A percentile compares a stretch with the other conserved stretches of the same genome.
phyloP scores from a whole-genome alignment of 2,888 invertebrate genomes.

The Lissonota sp. region DNA sequence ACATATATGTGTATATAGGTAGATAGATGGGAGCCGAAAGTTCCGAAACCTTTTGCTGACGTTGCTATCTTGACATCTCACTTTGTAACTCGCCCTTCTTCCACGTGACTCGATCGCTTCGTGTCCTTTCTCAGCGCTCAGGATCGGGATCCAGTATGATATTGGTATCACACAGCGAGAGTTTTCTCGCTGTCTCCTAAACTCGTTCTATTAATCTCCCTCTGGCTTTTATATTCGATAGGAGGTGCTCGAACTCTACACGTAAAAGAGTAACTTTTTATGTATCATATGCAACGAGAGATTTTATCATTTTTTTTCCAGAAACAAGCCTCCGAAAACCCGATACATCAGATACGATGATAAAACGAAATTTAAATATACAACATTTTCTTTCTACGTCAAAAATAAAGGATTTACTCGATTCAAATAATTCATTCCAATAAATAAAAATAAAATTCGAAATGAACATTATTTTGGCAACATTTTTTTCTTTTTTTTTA shows the following conservation, averaged over 20 bases:
- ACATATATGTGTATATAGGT: constrained; percentile 36
- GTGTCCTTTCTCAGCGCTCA: constrained; percentile 59
- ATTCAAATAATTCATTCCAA: too few relatives aligned
- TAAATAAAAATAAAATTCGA: too few relatives aligned
- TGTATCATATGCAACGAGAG: constrained; percentile 1
- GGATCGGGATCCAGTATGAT: constrained; percentile 4
- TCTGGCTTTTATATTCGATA: constrained; percentile 33
- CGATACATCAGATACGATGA: too few relatives aligned
- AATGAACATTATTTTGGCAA: too few relatives aligned
- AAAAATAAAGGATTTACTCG: too few relatives aligned
- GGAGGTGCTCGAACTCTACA: constrained; percentile 1
- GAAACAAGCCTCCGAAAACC: not conserved
- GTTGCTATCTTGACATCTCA: constrained; percentile 65
- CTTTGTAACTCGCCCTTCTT: constrained; percentile 45
- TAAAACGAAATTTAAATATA: too few relatives aligned
- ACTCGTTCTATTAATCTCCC: constrained; percentile 58
- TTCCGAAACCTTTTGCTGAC: constrained; percentile 63
- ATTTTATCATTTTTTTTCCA: not conserved
- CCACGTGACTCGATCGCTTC: constrained; percentile 17
- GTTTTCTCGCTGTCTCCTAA: constrained; percentile 33
- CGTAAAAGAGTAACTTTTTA: too few relatives aligned
- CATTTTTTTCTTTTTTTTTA: too few relatives aligned
- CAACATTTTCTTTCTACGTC: too few relatives aligned
- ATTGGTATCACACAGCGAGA: constrained; percentile 19
- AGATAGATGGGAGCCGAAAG: constrained; percentile 38